Conservation (phyloP, 2,888 invertebrate species). For the Augochlorella aurata region DNA sequence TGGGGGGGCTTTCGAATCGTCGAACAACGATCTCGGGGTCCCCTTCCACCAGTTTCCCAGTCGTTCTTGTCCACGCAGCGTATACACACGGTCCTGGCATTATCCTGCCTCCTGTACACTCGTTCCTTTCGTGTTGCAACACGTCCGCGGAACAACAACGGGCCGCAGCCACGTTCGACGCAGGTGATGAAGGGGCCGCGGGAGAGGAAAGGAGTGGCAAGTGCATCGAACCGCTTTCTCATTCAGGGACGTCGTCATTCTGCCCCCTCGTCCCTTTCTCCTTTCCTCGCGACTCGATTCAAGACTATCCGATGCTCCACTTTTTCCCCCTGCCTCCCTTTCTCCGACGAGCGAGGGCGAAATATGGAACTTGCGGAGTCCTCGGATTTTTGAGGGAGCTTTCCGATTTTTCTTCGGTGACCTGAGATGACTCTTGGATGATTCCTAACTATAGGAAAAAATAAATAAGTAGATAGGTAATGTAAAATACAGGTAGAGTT, state of each 20-base stretch:
- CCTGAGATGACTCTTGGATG: too few relatives aligned
- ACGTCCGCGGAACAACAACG: slow-evolving; percentile 37
- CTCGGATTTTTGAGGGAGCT: neutral
- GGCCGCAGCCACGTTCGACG: slow-evolving; percentile 11
- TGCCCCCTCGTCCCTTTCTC: slow-evolving; percentile 20
- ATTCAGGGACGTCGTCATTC: slow-evolving; percentile 61
- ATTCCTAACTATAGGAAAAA: too few relatives aligned
- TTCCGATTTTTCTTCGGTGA: neutral
- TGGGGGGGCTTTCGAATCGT: slow-evolving; percentile 60
- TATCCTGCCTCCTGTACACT: slow-evolving; percentile 58
- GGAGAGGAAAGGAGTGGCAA: slow-evolving; percentile 40
- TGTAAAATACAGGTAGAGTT: too few relatives aligned
- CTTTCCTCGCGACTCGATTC: slow-evolving; percentile 21
- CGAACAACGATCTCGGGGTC: neutral
- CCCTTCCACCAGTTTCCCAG: slow-evolving; percentile 19
- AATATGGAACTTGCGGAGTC: neutral
- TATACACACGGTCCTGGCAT: slow-evolving; percentile 58
- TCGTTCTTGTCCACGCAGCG: slow-evolving; percentile 31
- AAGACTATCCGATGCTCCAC: slow-evolving; percentile 27
- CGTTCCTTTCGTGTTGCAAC: slow-evolving; percentile 57
- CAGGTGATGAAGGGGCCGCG: neutral
- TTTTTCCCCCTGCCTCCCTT: neutral
- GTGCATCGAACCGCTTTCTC: slow-evolving; percentile 70
- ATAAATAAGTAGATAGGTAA: too few relatives aligned
- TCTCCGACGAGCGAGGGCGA: neutral